A percentile compares a stretch with the other conserved stretches of the same genome.
These are phyloP conservation scores for Troides aeacus DNA, from an alignment of 2,888 invertebrate species.

Conservation along the genomic window DNA sequence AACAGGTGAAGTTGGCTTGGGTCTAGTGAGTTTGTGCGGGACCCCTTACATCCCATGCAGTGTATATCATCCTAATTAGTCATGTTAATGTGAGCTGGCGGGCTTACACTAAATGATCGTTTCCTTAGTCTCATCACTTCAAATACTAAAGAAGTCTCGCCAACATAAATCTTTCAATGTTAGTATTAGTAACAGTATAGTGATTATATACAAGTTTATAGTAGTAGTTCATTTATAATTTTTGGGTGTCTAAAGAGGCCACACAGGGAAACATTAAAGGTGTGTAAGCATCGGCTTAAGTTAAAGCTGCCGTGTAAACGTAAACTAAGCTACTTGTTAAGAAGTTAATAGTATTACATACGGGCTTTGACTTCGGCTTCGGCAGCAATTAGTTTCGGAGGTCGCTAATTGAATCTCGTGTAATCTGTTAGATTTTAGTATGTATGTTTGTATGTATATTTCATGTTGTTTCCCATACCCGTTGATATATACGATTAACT, in stretches of 20 bases:
- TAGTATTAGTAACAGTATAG: no score
- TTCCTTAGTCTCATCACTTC: no score
- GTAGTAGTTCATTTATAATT: neutral
- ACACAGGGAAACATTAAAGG: neutral
- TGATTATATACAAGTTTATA: neutral
- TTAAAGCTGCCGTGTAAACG: neutral
- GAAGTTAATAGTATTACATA: constrained; percentile 2
- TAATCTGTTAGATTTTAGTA: neutral
- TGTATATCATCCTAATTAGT: no score
- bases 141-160: no score
- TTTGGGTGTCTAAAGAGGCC: neutral
- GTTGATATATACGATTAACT: no score
- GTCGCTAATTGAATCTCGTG: constrained; percentile 29
- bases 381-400: constrained; percentile 2
- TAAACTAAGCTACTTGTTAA: neutral
- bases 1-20: no score
- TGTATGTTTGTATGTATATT: neutral
- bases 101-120: no score
- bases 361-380: neutral
- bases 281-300: constrained; percentile 5
- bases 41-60: no score
- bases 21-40: no score
- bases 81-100: no score
- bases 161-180: no score
- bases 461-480: neutral